phyloP scores from a whole-genome alignment of 2,113 vertebrate genomes.

The Rhinolophus sinicus region DNA sequence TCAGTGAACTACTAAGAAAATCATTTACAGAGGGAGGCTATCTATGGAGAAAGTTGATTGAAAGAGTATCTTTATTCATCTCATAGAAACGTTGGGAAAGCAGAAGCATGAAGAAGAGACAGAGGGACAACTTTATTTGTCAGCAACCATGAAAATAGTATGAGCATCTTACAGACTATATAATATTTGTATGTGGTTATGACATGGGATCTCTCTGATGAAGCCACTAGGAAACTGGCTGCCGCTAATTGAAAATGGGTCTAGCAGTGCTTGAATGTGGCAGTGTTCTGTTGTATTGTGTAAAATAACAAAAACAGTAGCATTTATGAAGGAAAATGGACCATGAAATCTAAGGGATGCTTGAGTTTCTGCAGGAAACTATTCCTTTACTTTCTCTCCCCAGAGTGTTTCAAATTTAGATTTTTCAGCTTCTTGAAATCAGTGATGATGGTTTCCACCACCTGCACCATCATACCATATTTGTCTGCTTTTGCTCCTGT shows the following conservation, averaged over 20 bases:
- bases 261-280: background rate
- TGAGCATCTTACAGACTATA: background rate
- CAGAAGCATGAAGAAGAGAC: background rate
- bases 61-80: background rate
- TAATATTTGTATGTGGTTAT: background rate
- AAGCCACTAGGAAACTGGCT: background rate
- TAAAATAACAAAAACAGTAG: background rate
- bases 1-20: conserved; percentile 34
- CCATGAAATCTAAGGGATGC: background rate
- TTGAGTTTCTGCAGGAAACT: background rate
- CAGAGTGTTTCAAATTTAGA: background rate
- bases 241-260: background rate
- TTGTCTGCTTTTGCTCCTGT: background rate
- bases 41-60: background rate
- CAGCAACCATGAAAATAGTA: background rate
- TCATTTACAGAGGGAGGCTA: background rate
- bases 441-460: background rate
- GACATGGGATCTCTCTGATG: background rate
- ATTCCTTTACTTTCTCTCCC: background rate
- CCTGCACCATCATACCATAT: background rate
- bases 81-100: background rate
- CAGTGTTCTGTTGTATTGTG: background rate
- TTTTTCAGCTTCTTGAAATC: conserved; percentile 6
- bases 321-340: background rate
- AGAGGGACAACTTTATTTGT: background rate